Evolutionary conservation across 1,140 invertebrate genomes (phyloP), one percentile per base, ranked within the genome.

Genomic region (Cherax destructor): DNA sequence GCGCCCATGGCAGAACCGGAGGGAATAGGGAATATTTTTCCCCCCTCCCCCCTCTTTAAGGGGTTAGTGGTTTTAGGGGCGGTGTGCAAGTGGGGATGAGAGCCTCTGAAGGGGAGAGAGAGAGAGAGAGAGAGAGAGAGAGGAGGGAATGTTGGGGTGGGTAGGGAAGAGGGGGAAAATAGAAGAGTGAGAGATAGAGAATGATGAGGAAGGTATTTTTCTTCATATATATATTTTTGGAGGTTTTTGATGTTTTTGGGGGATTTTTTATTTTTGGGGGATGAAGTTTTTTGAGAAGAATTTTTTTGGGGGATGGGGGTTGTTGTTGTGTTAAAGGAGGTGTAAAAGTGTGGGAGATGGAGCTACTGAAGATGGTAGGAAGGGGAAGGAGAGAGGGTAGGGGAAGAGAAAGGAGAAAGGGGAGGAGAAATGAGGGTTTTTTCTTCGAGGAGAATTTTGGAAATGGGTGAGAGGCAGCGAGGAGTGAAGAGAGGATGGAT

Each of bases 31-130:
- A 47, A 61, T 56, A 30, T 61, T 83, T 83, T 61, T 83, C 41
- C n/a, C 30, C 30, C 30, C 30, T 80, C 79, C 24, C 9, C 30
- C 49, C 50, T 56, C 11, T 56, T 9, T 56, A 13, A 56, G 52
- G 52, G 61, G 61, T 18, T 65, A 65, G 61, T 56, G 50, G 80
- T 61, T 83, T 49, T 76, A 76, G 74, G 74, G 84, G 84, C 84
- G 74, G 84, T 76, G 72, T 24, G n/a, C 52, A 41, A 52, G 52
- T 47, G 30, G 30, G n/a, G 49, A 49, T 16, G 59, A 49, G 18
- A n/a, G 21, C 13, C 11, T 59, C 79, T 59, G 81, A 61, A 52
- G 59, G 81, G 30, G 81, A 5, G 81, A 21, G 61, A 18, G 41
- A 69, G 47, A 84, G 65, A 41, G 2, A 41, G 30, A n/a, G n/a